Conservation (phyloP, 2,888 invertebrate species). For the Drosophila anomelani region DNA sequence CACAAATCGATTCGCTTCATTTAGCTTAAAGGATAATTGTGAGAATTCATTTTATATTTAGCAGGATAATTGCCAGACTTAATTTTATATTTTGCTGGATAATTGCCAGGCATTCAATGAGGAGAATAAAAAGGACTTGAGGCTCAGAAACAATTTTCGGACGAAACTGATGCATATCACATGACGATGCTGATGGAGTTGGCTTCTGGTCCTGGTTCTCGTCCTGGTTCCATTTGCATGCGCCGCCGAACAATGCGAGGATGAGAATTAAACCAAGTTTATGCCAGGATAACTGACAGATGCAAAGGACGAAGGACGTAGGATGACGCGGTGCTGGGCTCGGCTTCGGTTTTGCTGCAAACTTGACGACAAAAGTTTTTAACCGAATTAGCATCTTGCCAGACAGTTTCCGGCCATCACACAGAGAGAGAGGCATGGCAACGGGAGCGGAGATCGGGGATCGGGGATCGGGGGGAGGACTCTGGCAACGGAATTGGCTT, state of each 20-base stretch:
- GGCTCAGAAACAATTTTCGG: constrained; percentile 6
- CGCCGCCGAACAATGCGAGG: constrained; percentile 65
- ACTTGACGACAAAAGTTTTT: constrained; percentile 79
- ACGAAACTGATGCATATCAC: constrained; percentile 73
- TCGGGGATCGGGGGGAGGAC: background rate
- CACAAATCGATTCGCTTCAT: background rate
- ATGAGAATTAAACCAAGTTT: constrained; percentile 62
- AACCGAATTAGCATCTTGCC: constrained; percentile 79
- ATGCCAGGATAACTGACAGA: constrained; percentile 49
- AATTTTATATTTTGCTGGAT: background rate
- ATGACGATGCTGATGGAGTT: constrained; percentile 62
- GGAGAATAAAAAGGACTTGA: background rate
- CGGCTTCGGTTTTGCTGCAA: constrained; percentile 60
- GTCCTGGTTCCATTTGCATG: constrained; percentile 66
- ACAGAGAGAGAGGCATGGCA: constrained; percentile 22
- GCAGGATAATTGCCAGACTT: background rate
- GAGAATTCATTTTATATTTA: background rate
- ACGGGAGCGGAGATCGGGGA: background rate
- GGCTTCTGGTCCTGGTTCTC: constrained; percentile 15
- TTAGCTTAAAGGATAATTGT: constrained; percentile 1
- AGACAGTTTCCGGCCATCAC: constrained; percentile 74
- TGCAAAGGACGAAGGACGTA: constrained; percentile 2
- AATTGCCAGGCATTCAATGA: constrained; percentile 2
- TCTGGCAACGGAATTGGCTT: constrained; percentile 10
- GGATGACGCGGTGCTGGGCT: constrained; percentile 14